Percentiles rank a stretch among this genome's conserved stretches.
phyloP scores from a whole-genome alignment of 2,888 invertebrate species.

The Cylloceria caligata region DNA sequence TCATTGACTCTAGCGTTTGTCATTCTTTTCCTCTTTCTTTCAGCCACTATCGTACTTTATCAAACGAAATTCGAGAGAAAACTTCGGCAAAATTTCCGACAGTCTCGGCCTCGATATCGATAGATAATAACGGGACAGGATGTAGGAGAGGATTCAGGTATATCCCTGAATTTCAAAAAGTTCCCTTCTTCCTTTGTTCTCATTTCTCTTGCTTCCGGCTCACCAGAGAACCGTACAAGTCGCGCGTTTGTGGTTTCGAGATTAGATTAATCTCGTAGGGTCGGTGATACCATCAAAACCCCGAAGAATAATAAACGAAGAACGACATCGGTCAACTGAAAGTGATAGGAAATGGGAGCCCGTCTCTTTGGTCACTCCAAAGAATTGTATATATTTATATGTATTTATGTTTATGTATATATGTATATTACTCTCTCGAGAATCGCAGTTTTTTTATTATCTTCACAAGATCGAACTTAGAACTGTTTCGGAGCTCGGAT shows the following conservation, averaged over 20 bases:
- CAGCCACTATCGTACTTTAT: slow-evolving; percentile 56
- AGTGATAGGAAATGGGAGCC: slow-evolving; percentile 26
- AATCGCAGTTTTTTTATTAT: slow-evolving; percentile 21
- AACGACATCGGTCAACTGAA: slow-evolving; percentile 19
- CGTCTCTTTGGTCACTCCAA: slow-evolving; percentile 46
- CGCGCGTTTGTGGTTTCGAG: slow-evolving; percentile 48
- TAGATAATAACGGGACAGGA: slow-evolving; percentile 45
- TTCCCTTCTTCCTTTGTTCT: slow-evolving; percentile 19
- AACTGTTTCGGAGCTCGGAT: slow-evolving; percentile 45
- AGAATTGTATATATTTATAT: slow-evolving; percentile 28
- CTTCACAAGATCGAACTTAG: slow-evolving; percentile 61
- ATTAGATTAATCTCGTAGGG: slow-evolving; percentile 56
- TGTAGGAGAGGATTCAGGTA: slow-evolving; percentile 18
- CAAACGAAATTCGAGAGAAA: slow-evolving; percentile 55
- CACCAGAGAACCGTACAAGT: slow-evolving; percentile 29
- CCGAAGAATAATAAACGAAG: slow-evolving; percentile 35
- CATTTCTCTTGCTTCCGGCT: slow-evolving; percentile 7
- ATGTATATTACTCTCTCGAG: slow-evolving; percentile 44
- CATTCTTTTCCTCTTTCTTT: slow-evolving; percentile 46
- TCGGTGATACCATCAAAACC: slow-evolving; percentile 21
- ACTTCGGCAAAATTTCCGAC: slow-evolving; percentile 43
- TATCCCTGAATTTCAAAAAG: slow-evolving; percentile 56
- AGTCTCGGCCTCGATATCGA: slow-evolving; percentile 59
- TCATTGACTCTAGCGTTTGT: slow-evolving; percentile 53
- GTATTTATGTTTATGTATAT: slow-evolving; percentile 11